Evolutionary conservation across 2,888 invertebrate species (phyloP).

Genomic region (Schizaphis graminum): DNA sequence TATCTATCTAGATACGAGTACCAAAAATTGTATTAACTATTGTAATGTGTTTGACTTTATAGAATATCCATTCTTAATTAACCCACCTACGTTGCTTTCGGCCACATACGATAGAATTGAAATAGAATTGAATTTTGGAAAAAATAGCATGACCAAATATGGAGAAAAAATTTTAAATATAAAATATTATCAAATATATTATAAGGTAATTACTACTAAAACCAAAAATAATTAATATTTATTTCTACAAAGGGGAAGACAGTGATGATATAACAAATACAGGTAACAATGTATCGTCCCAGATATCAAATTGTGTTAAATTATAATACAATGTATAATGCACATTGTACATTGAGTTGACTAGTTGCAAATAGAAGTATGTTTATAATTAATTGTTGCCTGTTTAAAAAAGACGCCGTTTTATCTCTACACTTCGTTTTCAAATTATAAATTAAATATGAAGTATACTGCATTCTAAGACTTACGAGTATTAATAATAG

Average conservation of each 20-base stretch:
- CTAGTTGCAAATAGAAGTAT: neutral
- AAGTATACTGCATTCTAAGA: too few relatives aligned
- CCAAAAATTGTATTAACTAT: neutral
- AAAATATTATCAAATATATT: conserved; percentile 25
- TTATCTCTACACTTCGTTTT: too few relatives aligned
- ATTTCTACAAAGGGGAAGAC: neutral
- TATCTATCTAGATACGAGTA: too few relatives aligned
- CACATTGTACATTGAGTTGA: neutral
- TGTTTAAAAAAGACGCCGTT: too few relatives aligned
- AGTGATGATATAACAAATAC: too few relatives aligned
- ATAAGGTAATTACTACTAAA: neutral
- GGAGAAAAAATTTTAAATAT: neutral
- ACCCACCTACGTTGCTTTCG: neutral
- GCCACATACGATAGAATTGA: neutral
- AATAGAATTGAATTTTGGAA: neutral
- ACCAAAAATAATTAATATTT: neutral
- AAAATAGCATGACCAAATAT: neutral
- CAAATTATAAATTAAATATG: too few relatives aligned
- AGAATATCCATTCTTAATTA: conserved; percentile 19
- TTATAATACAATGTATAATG: too few relatives aligned
- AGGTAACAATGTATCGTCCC: neutral
- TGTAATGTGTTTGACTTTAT: neutral
- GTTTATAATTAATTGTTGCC: too few relatives aligned
- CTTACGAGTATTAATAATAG: too few relatives aligned
- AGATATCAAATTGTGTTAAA: too few relatives aligned